phyloP scores from a whole-genome alignment of 2,888 invertebrate species.

The Lasius fuliginosus region DNA sequence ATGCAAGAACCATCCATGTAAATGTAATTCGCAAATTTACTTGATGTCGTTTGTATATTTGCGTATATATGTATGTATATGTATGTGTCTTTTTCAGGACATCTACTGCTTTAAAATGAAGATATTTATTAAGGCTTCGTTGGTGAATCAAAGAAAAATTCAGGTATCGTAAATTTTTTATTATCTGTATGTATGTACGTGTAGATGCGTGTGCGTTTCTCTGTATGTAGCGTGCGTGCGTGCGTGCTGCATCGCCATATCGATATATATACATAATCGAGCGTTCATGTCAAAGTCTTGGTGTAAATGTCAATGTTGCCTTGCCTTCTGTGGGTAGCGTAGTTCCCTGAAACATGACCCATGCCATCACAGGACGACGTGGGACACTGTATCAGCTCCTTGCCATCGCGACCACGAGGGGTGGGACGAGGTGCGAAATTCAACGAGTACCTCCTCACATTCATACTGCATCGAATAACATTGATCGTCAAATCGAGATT shows the following conservation, averaged over 20 bases:
- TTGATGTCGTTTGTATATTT: slow-evolving; percentile 24
- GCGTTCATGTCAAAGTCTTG: slow-evolving; percentile 72
- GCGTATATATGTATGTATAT: background rate
- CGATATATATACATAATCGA: slow-evolving; percentile 72
- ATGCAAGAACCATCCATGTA: slow-evolving; percentile 66
- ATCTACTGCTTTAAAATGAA: slow-evolving; percentile 49
- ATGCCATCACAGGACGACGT: slow-evolving; percentile 94
- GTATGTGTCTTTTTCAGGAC: slow-evolving; percentile 59
- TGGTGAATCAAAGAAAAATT: slow-evolving; percentile 17
- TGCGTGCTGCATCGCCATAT: slow-evolving; percentile 76
- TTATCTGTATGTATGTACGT: slow-evolving; percentile 15
- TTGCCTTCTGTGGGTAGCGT: slow-evolving; percentile 96
- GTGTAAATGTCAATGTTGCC: slow-evolving; percentile 86
- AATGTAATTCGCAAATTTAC: slow-evolving; percentile 39
- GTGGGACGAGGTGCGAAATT: slow-evolving; percentile 84
- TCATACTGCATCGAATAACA: slow-evolving; percentile 83
- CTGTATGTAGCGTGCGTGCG: slow-evolving; percentile 70
- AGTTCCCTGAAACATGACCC: slow-evolving; percentile 96
- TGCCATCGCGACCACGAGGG: slow-evolving; percentile 90
- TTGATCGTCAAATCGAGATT: slow-evolving; percentile 57
- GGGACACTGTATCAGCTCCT: slow-evolving; percentile 93
- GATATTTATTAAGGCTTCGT: background rate
- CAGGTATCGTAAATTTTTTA: background rate
- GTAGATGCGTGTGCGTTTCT: slow-evolving; percentile 44
- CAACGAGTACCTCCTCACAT: slow-evolving; percentile 84